Conservation (phyloP, 1,140 invertebrate genomes). For the Pogonomyrmex californicus region DNA sequence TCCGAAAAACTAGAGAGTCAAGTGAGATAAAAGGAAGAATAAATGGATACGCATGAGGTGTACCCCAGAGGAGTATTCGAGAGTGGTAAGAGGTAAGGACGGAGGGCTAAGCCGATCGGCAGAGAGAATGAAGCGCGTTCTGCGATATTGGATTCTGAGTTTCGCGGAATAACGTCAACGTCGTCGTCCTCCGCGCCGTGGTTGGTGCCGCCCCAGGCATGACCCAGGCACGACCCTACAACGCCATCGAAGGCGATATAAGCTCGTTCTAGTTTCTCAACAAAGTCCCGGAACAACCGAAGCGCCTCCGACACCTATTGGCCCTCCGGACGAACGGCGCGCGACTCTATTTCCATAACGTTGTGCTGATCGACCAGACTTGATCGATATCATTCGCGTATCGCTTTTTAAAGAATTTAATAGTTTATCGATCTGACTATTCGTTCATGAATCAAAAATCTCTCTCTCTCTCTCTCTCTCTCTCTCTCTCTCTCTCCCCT, state of each 20-base stretch:
- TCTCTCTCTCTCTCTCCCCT: background rate
- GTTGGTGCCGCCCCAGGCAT: slow-evolving; percentile 60
- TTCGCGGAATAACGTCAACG: slow-evolving; percentile 55
- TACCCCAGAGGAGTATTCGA: background rate
- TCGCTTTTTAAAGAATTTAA: slow-evolving; percentile 7
- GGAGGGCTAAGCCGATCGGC: slow-evolving; percentile 3
- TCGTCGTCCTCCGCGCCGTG: slow-evolving; percentile 43
- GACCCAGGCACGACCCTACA: slow-evolving; percentile 52
- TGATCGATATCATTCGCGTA: slow-evolving; percentile 7
- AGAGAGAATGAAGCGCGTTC: slow-evolving; percentile 50
- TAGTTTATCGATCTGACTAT: background rate
- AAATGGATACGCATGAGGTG: background rate
- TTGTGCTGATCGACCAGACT: slow-evolving; percentile 7
- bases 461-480: background rate
- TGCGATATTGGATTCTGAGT: slow-evolving; percentile 58
- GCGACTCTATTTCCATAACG: slow-evolving; percentile 54
- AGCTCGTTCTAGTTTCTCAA: slow-evolving; percentile 71
- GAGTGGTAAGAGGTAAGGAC: background rate
- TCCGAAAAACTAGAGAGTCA: background rate
- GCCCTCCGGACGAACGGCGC: slow-evolving; percentile 36
- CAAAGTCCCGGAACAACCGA: slow-evolving; percentile 68
- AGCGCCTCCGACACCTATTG: slow-evolving; percentile 56
- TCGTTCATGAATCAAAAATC: background rate
- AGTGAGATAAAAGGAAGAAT: background rate
- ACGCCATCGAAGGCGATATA: slow-evolving; percentile 62